Evolutionary conservation across 2,888 invertebrate species (phyloP), one percentile per base, ranked within the genome.

Genomic region (Lepidonotus clava): DNA sequence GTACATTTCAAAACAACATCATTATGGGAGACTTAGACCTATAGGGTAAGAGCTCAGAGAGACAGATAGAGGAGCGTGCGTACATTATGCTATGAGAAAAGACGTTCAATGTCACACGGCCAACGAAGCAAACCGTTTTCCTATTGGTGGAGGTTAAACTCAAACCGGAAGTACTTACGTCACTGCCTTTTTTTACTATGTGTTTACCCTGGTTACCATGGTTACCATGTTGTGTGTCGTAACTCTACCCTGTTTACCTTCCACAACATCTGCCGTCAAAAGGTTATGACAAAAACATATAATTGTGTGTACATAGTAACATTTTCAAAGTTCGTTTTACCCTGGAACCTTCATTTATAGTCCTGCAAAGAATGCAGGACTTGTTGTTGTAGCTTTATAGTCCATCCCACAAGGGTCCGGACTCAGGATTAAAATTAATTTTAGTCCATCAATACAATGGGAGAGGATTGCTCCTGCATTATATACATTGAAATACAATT

Each of bases 151-250:
- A 71, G 71, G 71, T 36, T 71, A 24, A 38, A 38, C 71, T 11
- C 36, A 71, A 71, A n/a, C 24, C 71, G 71, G 71, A 71, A 71
- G 71, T 71, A 36, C 71, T 71, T 71, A 71, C 71, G 36, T 71
- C 71, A 38, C 34, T 36, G 56, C 24, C 8, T 56, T 24, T n/a
- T 18, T 38, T 71, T 38, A 38, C n/a, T 38, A 71, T 71, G 38
- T 51, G 34, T 80, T 80, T 80, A 80, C 80, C 80, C 80, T 80
- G 80, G 80, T 80, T 80, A 77, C 77, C 77, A 40, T 77, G 67
- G 67, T 34, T 67, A 71, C 71, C 71, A 71, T 38, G 71, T 71
- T 71, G 71, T 71, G 71, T 71, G 34, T 14, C n/a, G 71, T 21
- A 71, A 80, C 80, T 41, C 80, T 80, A 80, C 80, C 80, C 80